A percentile compares a stretch with the other conserved stretches of the same genome.
These are phyloP conservation scores for Mycetomoellerius zeteki DNA, from an alignment of 1,140 invertebrate genomes.

Conservation along the genomic window DNA sequence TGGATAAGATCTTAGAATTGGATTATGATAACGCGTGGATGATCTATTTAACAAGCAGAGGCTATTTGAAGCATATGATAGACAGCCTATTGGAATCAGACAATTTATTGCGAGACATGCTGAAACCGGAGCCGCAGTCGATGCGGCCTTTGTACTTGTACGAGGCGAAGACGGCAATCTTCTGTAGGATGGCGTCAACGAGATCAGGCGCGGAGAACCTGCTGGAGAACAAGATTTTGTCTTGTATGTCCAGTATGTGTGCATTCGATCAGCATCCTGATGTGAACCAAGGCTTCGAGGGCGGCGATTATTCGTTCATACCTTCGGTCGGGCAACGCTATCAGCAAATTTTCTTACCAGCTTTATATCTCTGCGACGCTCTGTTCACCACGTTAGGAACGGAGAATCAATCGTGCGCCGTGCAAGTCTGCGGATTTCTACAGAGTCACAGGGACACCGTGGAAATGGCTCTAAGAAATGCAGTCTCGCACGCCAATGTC, in stretches of 20 bases:
- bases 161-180: slow-evolving; percentile 94
- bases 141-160: slow-evolving; percentile 94
- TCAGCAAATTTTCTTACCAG: slow-evolving; percentile 93
- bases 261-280: slow-evolving; percentile 93
- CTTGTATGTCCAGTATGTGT: slow-evolving; percentile 92
- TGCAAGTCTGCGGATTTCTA: slow-evolving; percentile 93
- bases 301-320: slow-evolving; percentile 86
- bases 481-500: slow-evolving; percentile 88
- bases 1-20: slow-evolving; percentile 93
- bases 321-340: slow-evolving; percentile 90
- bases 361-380: slow-evolving; percentile 93
- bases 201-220: slow-evolving; percentile 92
- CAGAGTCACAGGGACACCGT: slow-evolving; percentile 94
- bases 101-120: slow-evolving; percentile 89
- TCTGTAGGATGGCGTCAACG: slow-evolving; percentile 91
- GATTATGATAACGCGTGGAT: slow-evolving; percentile 92
- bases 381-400: slow-evolving; percentile 93
- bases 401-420: slow-evolving; percentile 92
- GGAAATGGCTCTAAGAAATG: slow-evolving; percentile 91
- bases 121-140: slow-evolving; percentile 91
- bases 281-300: slow-evolving; percentile 86
- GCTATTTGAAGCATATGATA: slow-evolving; percentile 94
- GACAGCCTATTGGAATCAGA: slow-evolving; percentile 93
- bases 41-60: slow-evolving; percentile 91
- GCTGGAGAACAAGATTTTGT: slow-evolving; percentile 91